Evolutionary conservation across 2,113 vertebrate species (phyloP).

Genomic region (Terrapene triunguis): DNA sequence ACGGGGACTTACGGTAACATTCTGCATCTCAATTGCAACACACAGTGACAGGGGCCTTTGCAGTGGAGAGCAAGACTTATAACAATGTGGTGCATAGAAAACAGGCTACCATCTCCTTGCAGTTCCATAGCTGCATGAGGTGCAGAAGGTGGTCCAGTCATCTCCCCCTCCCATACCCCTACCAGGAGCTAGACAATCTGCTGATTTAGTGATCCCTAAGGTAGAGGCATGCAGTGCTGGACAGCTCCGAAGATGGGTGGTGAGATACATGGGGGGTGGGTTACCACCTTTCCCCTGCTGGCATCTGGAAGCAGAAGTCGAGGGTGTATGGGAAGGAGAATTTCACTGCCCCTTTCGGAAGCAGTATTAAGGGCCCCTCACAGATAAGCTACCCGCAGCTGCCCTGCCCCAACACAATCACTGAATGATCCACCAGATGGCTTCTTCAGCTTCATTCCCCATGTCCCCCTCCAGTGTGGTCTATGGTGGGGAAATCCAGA

Average conservation of each 20-base stretch:
- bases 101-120: too few species aligned
- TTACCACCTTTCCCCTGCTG: neutral
- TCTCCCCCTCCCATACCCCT: too few species aligned
- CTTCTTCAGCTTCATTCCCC: neutral
- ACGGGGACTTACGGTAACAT: neutral
- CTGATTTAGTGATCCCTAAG: too few species aligned
- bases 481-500: neutral
- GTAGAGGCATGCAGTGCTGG: too few species aligned
- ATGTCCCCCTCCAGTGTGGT: neutral
- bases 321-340: neutral
- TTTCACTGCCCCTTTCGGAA: neutral
- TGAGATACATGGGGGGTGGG: too few species aligned
- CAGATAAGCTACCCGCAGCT: neutral
- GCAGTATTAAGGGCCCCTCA: neutral
- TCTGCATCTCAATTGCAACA: neutral
- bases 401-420: neutral
- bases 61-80: too few species aligned
- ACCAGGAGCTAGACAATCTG: too few species aligned
- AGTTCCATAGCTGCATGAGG: too few species aligned
- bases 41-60: too few species aligned
- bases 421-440: neutral
- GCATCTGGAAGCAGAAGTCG: neutral
- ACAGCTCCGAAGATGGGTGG: too few species aligned
- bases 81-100: too few species aligned
- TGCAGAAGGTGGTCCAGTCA: too few species aligned